Evolutionary conservation across 1,140 invertebrate species (phyloP), one percentile per base, ranked within the genome.

Genomic region (Ceratina australensis): DNA sequence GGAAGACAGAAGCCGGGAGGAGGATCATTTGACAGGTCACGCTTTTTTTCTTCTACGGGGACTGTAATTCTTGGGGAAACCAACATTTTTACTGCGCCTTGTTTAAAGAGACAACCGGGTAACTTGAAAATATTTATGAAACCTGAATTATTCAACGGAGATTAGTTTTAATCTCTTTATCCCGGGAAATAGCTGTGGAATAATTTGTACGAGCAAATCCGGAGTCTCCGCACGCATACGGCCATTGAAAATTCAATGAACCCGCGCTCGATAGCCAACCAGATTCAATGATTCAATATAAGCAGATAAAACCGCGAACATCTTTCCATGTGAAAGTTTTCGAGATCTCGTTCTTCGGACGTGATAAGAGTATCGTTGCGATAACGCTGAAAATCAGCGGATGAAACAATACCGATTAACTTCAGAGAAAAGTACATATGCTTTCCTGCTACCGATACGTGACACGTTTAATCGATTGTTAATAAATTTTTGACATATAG

Each of bases 361-460:
- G 12, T 13, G 64, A 66, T 49, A 75, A 75, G 22, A 1, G 0
- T 42, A 42, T 0, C 3, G 16, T n/a, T 20, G 4, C 8, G 61
- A 74, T 57, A 66, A 57, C 18, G 1, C 24, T 12, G 12, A 60
- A n/a, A 52, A 74, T 74, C 63, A 15, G 66, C 57, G 47, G 63
- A 66, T 66, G 47, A 26, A 13, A 26, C 16, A 5, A 66, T 1
- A 22, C 3, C 12, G 33, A n/a, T 49, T n/a, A 47, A 49, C 8
- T 18, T 15, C 5, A 47, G 12, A 33, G 0, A 28, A 71, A 50
- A 13, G 8, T n/a, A 16, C 10, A n/a, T 60, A n/a, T 26, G 15
- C n/a, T n/a, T 47, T 22, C 10, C 16, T 33, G 33, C n/a, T 22
- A 42, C 26, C 26, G 54, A 26, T 71, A 47, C 24, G 54, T 8